Evolutionary conservation across 1,140 invertebrate species (phyloP).

Genomic region (Aphelinus certus): DNA sequence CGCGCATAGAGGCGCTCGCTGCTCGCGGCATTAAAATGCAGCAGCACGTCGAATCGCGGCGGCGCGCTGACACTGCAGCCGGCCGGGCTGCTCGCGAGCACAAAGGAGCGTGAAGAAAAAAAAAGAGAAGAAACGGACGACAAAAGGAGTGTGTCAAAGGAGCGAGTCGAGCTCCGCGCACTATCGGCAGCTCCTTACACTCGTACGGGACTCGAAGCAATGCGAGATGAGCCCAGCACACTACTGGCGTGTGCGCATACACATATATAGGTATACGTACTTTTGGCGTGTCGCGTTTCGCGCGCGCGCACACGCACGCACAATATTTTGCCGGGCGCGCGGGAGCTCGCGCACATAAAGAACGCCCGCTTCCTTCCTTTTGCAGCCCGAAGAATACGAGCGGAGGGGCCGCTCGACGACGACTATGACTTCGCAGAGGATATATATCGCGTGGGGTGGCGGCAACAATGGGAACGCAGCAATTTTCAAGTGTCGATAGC

Average conservation of each 20-base stretch:
- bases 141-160: too few species aligned
- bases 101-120: not conserved
- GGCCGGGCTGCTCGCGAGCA: too few species aligned
- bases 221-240: constrained; percentile 6
- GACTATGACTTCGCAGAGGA: constrained; percentile 15
- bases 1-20: too few species aligned
- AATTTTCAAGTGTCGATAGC: constrained; percentile 53
- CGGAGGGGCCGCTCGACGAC: constrained; percentile 10
- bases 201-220: not conserved
- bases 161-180: not conserved
- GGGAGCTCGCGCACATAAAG: not conserved
- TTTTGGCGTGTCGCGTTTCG: too few species aligned
- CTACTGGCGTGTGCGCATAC: not conserved
- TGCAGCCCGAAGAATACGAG: constrained; percentile 3
- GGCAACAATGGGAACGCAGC: constrained; percentile 48
- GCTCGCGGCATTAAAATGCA: too few species aligned
- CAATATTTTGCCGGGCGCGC: not conserved
- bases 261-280: not conserved
- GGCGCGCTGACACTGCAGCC: too few species aligned
- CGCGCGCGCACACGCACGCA: too few species aligned
- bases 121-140: not conserved
- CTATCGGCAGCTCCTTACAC: constrained; percentile 2
- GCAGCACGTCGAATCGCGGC: too few species aligned
- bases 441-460: not conserved
- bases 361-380: constrained; percentile 27